Percentiles rank a stretch among this genome's conserved stretches.
phyloP scores from a whole-genome alignment of 37 sponge, comb jelly and placozoan genomes.

The Beroe ovata region DNA sequence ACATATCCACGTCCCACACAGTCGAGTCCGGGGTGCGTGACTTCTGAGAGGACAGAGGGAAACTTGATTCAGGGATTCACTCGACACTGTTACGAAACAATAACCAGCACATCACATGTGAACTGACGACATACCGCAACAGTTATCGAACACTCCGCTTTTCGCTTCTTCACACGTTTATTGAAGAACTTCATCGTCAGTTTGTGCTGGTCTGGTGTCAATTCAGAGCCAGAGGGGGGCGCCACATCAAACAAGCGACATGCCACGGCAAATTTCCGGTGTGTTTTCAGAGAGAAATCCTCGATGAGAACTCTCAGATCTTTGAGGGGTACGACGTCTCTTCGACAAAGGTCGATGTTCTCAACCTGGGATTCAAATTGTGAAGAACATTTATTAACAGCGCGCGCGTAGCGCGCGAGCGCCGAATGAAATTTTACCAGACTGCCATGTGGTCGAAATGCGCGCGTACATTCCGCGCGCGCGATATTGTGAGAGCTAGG shows the following conservation, averaged over 20 bases:
- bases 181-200: not conserved
- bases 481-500: too few species aligned
- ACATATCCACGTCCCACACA: not conserved
- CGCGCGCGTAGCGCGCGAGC: not conserved
- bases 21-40: too few species aligned
- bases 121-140: conserved; percentile 1
- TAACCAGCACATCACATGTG: too few species aligned
- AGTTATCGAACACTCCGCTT: not conserved
- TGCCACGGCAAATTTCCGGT: not conserved
- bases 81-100: too few species aligned
- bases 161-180: not conserved
- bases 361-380: not conserved
- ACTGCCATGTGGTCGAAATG: not conserved
- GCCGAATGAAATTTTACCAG: not conserved
- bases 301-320: conserved; percentile 2
- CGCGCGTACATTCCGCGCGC: not conserved
- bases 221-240: not conserved
- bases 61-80: too few species aligned
- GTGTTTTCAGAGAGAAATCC: not conserved
- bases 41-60: too few species aligned
- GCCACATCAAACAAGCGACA: not conserved
- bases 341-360: not conserved
- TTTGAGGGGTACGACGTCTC: not conserved
- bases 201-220: not conserved
- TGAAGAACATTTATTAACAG: too few species aligned